Conservation (phyloP, 2,797 vertebrate genomes). For the Columba guinea region DNA sequence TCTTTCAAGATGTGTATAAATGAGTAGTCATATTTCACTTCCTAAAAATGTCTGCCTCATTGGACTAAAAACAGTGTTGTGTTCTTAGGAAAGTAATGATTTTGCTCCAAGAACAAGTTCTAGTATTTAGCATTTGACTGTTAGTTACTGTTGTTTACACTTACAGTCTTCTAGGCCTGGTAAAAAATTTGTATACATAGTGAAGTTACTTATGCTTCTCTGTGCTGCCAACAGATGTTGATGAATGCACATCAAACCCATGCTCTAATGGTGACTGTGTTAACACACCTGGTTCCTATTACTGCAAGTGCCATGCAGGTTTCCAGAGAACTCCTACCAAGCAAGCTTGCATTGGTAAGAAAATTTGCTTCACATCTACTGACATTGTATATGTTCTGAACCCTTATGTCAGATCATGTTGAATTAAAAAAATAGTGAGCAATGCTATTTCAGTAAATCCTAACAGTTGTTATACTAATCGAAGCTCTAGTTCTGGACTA, state of each 20-base stretch:
- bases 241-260: slow-evolving; percentile 79
- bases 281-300: slow-evolving; percentile 83
- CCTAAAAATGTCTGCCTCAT: not conserved
- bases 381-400: not conserved
- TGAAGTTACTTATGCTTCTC: slow-evolving; percentile 9
- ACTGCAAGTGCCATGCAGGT: slow-evolving; percentile 80
- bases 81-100: not conserved
- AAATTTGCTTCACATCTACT: not conserved
- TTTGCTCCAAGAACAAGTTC: not conserved
- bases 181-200: rapidly evolving
- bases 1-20: not conserved
- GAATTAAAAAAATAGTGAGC: not conserved
- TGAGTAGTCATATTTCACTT: not conserved
- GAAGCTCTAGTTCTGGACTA: not conserved
- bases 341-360: slow-evolving; percentile 80
- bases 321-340: slow-evolving; percentile 79
- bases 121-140: not conserved
- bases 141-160: not conserved
- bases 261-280: slow-evolving; percentile 81
- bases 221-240: slow-evolving; percentile 73
- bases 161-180: not conserved
- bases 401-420: not conserved
- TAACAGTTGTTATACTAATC: not conserved
- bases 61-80: not conserved
- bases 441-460: not conserved